phyloP scores from a whole-genome alignment of 1,140 invertebrate genomes.

The Cephus cinctus region DNA sequence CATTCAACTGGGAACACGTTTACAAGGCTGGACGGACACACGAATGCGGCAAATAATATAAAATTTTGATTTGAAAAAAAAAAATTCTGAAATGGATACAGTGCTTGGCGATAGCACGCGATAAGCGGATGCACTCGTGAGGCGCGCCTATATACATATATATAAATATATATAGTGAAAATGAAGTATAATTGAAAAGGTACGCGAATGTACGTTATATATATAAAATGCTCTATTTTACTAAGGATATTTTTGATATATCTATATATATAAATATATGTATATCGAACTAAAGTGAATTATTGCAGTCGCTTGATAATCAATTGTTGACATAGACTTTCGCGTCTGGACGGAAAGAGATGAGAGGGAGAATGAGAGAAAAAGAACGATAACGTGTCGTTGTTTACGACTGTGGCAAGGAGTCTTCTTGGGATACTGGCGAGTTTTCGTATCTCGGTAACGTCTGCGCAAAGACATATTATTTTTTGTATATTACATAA shows the following conservation, averaged over 20 bases:
- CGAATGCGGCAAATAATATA: too few relatives aligned
- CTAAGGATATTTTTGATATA: conserved; percentile 58
- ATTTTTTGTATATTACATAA: too few relatives aligned
- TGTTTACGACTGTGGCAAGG: not conserved
- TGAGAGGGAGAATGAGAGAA: not conserved
- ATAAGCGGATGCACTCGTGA: not conserved
- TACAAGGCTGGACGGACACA: too few relatives aligned
- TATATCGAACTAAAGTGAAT: conserved; percentile 42
- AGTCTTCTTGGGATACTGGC: too few relatives aligned
- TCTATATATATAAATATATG: conserved; percentile 47
- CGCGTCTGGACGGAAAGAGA: not conserved
- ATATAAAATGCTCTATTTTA: conserved; percentile 52
- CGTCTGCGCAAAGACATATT: too few relatives aligned
- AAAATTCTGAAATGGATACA: too few relatives aligned
- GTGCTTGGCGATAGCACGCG: too few relatives aligned
- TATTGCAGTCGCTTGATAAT: conserved; percentile 27
- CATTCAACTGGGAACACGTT: too few relatives aligned
- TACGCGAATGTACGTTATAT: conserved; percentile 47
- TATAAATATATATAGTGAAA: conserved; percentile 25
- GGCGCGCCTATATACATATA: conserved; percentile 1
- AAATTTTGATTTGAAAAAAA: too few relatives aligned
- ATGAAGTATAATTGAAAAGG: conserved; percentile 39
- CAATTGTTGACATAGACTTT: conserved; percentile 23
- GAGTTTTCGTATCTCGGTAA: too few relatives aligned
- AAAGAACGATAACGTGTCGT: not conserved